A percentile compares a stretch with the other conserved stretches of the same genome.
Conservation (phyloP, 37 sponge, comb jelly and placozoan genomes). For the Cladorhizidae sp. region DNA sequence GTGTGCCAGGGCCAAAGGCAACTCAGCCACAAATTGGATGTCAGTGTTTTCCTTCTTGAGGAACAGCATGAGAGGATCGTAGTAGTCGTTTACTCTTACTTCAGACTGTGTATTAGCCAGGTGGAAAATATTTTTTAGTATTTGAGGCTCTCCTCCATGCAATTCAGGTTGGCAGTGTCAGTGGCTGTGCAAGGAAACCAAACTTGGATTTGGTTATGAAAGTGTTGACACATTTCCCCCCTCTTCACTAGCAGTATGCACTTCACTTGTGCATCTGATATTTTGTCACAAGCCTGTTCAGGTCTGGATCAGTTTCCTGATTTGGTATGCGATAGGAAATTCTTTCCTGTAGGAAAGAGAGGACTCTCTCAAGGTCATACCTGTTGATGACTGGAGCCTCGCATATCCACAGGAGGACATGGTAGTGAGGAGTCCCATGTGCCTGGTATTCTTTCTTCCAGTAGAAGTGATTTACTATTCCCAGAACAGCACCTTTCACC, state of each 20-base stretch:
- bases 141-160: constrained; percentile 11
- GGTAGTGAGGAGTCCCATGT: constrained; percentile 6
- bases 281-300: constrained; percentile 52
- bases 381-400: constrained; percentile 7
- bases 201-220: no score
- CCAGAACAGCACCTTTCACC: constrained; percentile 36
- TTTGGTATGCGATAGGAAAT: constrained; percentile 66
- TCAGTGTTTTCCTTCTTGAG: constrained; percentile 59
- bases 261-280: no score
- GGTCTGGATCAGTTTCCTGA: constrained; percentile 30
- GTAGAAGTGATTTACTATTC: constrained; percentile 40
- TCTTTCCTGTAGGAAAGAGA: constrained; percentile 1
- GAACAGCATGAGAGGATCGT: no score
- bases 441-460: neutral
- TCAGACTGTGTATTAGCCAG: neutral
- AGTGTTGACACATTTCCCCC: no score
- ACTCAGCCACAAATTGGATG: constrained; percentile 55
- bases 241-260: no score
- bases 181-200: constrained; percentile 28
- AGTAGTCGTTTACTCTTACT: no score
- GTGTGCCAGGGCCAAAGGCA: no score
- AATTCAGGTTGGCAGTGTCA: neutral
- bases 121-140: constrained; percentile 27
- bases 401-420: constrained; percentile 56
- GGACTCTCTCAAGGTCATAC: no score